Base-by-base conservation (phyloP, 2,888 invertebrate genomes). In the Hyalella azteca region DNA sequence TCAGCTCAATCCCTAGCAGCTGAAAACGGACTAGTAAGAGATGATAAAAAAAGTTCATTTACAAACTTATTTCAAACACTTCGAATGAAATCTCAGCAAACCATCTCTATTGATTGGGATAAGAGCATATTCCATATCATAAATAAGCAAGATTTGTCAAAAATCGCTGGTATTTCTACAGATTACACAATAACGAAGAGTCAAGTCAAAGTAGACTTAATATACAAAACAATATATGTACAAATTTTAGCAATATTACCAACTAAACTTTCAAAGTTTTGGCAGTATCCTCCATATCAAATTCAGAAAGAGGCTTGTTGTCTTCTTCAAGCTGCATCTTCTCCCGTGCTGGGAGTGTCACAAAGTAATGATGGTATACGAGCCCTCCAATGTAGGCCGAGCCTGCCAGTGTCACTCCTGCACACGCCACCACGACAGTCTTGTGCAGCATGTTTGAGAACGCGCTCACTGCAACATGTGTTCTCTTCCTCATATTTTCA, bases 351-450 rank as follows among this genome's bases (percentile, higher is more conserved):
- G 66, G 66, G 19, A 66, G 5, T 1, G 19, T 36, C n/a, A 66
- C 66, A 15, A 29, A 29, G 66, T 66, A 66, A 36, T 66, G 66
- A 29, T 66, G 66, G 66, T 66, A 66, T 19, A 66, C 36, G 26
- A 66, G 66, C 11, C 66, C 66, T 32, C 66, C 66, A 3, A 36
- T 66, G 66, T 36, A 66, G 39, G n/a, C 66, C 13, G 36, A 5
- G 36, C 36, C 66, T 29, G 19, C 36, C 19, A 66, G 15, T 7
- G 66, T 66, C 15, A 36, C 4, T 11, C 66, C 66, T n/a, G 36
- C 39, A 36, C 66, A 66, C 13, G 36, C 36, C 15, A 66, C 3
- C 32, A 66, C 66, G 19, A 66, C 66, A 2, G 66, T 19, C 36
- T 36, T 32, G 36, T 66, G 66, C 36, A 66, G 11, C 3, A 66